Conservation (phyloP, 2,797 vertebrate genomes). For the Protosalanx chinensis region DNA sequence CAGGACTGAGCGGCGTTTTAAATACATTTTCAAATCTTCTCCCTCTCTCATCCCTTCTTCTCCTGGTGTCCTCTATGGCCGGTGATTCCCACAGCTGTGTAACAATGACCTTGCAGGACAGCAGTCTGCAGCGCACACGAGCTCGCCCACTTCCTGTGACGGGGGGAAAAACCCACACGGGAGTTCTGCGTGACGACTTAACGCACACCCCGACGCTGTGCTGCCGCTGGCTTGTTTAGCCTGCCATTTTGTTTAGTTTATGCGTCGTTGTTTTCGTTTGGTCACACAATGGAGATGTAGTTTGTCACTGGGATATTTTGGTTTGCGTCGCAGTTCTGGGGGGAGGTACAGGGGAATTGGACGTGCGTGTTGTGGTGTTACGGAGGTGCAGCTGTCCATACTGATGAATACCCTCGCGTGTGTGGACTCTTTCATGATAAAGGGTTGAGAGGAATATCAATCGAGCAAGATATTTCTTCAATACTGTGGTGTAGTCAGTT, state of each 20-base stretch:
- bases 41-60: no score
- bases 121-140: slow-evolving; percentile 20
- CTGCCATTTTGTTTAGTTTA: slow-evolving; percentile 49
- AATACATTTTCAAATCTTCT: not conserved
- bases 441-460: not conserved
- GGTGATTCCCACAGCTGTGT: slow-evolving; percentile 5
- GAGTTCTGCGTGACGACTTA: slow-evolving; percentile 26
- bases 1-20: not conserved
- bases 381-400: no score
- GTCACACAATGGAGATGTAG: slow-evolving; percentile 29
- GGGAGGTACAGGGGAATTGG: slow-evolving; percentile 33
- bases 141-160: slow-evolving; percentile 37
- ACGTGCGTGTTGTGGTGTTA: not conserved
- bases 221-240: slow-evolving; percentile 45
- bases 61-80: no score
- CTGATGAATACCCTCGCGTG: no score
- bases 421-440: not conserved
- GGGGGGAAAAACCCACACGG: slow-evolving; percentile 12
- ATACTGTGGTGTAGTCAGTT: no score
- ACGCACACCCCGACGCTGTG: slow-evolving; percentile 25
- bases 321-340: slow-evolving; percentile 40
- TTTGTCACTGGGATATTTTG: slow-evolving; percentile 50
- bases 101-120: slow-evolving; percentile 6
- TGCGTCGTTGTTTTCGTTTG: slow-evolving; percentile 29
- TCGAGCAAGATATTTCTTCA: not conserved